phyloP scores from a whole-genome alignment of 2,113 vertebrate species.

The Ochotona curzoniae region DNA sequence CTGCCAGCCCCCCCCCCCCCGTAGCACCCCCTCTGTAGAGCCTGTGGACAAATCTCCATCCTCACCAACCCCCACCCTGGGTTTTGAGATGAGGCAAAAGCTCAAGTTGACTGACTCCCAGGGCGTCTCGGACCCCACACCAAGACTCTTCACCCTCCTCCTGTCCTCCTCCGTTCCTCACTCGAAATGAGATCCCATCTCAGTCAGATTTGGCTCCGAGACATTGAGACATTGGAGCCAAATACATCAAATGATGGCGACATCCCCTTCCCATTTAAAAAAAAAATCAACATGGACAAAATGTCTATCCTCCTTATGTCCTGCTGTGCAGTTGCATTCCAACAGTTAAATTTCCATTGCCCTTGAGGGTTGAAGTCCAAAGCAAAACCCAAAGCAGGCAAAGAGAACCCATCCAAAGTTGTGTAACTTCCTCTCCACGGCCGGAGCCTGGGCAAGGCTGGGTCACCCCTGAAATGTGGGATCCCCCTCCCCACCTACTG shows the following conservation, averaged over 20 bases:
- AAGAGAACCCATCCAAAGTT: not conserved
- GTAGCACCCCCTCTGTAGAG: not conserved
- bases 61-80: not conserved
- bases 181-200: conserved; percentile 4
- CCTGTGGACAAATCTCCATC: no score
- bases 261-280: no score
- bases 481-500: not conserved
- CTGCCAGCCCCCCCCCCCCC: no score
- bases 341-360: not conserved
- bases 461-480: not conserved
- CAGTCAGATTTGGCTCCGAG: conserved; percentile 6
- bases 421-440: no score
- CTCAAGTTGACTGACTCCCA: not conserved
- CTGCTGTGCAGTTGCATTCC: not conserved
- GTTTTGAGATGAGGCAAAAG: not conserved
- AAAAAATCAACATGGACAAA: not conserved
- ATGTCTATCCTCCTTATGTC: not conserved
- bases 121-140: not conserved
- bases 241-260: not conserved
- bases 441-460: accelerated
- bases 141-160: not conserved
- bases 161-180: not conserved
- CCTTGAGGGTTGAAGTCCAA: conserved; percentile 36
- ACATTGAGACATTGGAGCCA: not conserved
- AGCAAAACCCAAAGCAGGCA: not conserved